Evolutionary conservation across 2,888 invertebrate genomes (phyloP), one percentile per base, ranked within the genome.

Genomic region (Ormyrus labotus): DNA sequence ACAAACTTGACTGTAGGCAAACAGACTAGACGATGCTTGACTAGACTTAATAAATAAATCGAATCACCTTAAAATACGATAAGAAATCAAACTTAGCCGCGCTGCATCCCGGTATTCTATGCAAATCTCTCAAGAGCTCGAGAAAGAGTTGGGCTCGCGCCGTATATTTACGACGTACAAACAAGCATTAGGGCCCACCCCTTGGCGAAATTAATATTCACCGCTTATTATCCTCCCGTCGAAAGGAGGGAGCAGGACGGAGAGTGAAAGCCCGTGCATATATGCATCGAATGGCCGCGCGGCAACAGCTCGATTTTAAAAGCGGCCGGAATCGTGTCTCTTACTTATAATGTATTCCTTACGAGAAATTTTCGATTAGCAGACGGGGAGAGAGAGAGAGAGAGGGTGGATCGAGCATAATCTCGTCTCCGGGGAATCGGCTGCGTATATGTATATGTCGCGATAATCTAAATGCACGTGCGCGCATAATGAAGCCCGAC

Each of bases 381-480:
- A 45, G 58, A 51, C n/a, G 19, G 47, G 50, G 9, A 34, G 58
- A 6, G 13, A 51, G 65, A 65, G 53, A 61, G 48, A 5, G 57
- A 8, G 48, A 69, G 19, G 64, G 64, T 6, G 45, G 65, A 78
- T 19, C 19, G 64, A 55, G 64, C 67, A 13, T 80, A 76, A 80
- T 76, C 76, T 76, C 76, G 60, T 67, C 75, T 64, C 50, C 2
- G 34, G 81, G 61, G 76, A 77, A 47, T 77, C 57, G 72, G 11
- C 60, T 67, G 57, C 75, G 74, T 19, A 19, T 2, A 19, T 19
- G 2, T 19, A 19, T 50, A 48, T 50, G 58, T 65, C 80, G 71
- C 78, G 84, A 83, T 84, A 83, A 84, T 83, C 81, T 81, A 79
- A 78, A 83, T 80, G 80, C 83, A 82, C 83, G 83, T 81, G 83